Conservation (phyloP, 2,888 invertebrate species). For the Leptura quadrifasciata region DNA sequence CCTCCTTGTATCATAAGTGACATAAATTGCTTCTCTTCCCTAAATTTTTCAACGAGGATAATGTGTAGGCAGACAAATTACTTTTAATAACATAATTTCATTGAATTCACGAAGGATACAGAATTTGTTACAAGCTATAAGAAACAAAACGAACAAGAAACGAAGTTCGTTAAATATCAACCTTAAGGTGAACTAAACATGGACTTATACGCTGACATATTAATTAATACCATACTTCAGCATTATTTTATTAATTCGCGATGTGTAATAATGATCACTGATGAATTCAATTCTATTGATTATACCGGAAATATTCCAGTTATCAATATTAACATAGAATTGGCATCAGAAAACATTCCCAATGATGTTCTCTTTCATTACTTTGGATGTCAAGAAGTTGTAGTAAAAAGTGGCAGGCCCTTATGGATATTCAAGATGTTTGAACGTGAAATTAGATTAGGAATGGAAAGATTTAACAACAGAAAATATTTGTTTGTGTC, state of each 20-base stretch:
- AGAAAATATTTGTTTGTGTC: slow-evolving; percentile 58
- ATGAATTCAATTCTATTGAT: slow-evolving; percentile 48
- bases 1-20: too few relatives aligned
- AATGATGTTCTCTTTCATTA: slow-evolving; percentile 55
- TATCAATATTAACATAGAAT: slow-evolving; percentile 45
- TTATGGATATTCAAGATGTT: slow-evolving; percentile 52
- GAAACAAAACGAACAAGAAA: background rate
- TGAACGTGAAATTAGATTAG: slow-evolving; percentile 56
- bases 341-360: slow-evolving; percentile 11
- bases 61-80: slow-evolving; percentile 11
- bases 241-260: slow-evolving; percentile 54
- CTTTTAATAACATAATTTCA: slow-evolving; percentile 5
- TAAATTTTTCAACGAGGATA: background rate
- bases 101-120: background rate
- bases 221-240: slow-evolving; percentile 49
- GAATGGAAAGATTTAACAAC: slow-evolving; percentile 55
- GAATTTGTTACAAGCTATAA: slow-evolving; percentile 12
- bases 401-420: slow-evolving; percentile 56
- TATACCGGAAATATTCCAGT: slow-evolving; percentile 40
- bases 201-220: slow-evolving; percentile 44
- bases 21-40: background rate
- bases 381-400: slow-evolving; percentile 62
- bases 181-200: slow-evolving; percentile 20
- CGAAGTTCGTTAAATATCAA: background rate
- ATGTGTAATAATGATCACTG: slow-evolving; percentile 55